Evolutionary conservation across 2,797 vertebrate species (phyloP).

Genomic region (Halcyon leucocephala): DNA sequence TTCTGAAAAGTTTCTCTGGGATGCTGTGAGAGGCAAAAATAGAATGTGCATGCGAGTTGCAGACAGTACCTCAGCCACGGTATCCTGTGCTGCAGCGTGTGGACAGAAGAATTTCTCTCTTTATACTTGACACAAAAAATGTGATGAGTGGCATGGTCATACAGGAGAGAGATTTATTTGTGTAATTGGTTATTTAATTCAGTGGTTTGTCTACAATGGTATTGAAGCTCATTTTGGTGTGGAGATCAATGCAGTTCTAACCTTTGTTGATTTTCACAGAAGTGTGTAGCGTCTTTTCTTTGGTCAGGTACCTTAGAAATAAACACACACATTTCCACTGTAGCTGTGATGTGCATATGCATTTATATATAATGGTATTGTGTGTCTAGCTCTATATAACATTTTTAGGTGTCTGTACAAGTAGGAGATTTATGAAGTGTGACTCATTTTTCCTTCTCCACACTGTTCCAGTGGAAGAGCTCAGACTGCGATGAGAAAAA

Average conservation of each 20-base stretch:
- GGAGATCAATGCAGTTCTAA: background rate
- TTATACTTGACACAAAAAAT: background rate
- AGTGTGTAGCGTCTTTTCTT: background rate
- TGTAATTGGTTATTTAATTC: background rate
- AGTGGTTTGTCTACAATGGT: background rate
- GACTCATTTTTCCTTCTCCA: constrained; percentile 54
- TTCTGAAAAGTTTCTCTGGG: background rate
- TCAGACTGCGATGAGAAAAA: constrained; percentile 66
- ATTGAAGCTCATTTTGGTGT: background rate
- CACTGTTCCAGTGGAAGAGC: constrained; percentile 34
- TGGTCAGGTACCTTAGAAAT: background rate
- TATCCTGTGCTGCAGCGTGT: background rate
- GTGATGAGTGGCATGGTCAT: background rate
- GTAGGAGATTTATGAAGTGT: constrained; percentile 28
- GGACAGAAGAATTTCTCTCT: background rate
- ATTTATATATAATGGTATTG: background rate
- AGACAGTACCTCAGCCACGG: constrained; percentile 1
- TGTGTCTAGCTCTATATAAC: background rate
- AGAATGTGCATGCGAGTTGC: background rate
- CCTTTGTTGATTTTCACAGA: background rate
- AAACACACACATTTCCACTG: background rate
- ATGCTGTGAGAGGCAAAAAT: background rate
- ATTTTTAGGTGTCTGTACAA: constrained; percentile 28
- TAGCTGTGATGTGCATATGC: background rate
- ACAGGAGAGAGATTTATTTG: background rate